A percentile compares a stretch with the other conserved stretches of the same genome.
Conservation (phyloP, 2,888 invertebrate genomes). For the Clitarchus hookeri region DNA sequence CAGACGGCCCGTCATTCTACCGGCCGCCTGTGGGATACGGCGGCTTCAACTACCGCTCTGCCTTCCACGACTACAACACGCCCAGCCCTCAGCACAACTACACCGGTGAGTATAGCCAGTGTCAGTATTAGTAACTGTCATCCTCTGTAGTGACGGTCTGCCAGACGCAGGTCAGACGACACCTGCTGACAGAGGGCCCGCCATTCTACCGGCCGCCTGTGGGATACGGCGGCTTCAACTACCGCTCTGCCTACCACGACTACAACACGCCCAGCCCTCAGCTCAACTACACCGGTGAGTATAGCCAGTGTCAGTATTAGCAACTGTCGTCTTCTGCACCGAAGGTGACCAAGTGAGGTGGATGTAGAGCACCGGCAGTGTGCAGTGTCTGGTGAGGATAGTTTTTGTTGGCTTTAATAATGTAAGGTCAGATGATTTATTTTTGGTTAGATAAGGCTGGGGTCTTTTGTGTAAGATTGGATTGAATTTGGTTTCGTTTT, state of each 20-base stretch:
- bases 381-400: too few species aligned
- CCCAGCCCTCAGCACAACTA: neutral
- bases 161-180: neutral
- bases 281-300: neutral
- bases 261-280: neutral
- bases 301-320: neutral
- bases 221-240: slow-evolving; percentile 4
- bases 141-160: neutral
- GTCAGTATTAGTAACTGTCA: too few species aligned
- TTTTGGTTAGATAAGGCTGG: too few species aligned
- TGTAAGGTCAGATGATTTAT: too few species aligned
- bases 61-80: neutral
- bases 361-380: too few species aligned
- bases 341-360: too few species aligned
- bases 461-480: too few species aligned
- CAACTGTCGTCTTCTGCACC: too few species aligned
- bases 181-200: neutral
- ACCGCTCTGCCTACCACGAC: neutral
- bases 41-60: slow-evolving; percentile 1
- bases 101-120: neutral
- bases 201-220: neutral
- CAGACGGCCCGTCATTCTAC: neutral
- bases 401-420: too few species aligned
- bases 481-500: too few species aligned
- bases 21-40: neutral